Evolutionary conservation across 2,113 vertebrate species (phyloP).

Genomic region (Anolis sagrei): DNA sequence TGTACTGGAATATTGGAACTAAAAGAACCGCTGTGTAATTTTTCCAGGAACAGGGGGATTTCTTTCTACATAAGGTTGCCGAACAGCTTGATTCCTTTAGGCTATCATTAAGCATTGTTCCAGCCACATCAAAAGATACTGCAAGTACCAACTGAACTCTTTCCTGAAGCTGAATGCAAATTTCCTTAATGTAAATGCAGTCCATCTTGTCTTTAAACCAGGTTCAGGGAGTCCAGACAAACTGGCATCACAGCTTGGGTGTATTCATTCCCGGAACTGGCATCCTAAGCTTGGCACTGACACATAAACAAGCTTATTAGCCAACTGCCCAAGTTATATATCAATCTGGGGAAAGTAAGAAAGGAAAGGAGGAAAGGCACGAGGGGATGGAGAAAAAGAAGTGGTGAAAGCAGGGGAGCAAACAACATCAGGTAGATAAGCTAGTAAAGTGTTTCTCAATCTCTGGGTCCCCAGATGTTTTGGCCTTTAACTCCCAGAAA

Average conservation of each 20-base stretch:
- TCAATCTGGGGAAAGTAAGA: background rate
- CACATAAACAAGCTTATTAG: background rate
- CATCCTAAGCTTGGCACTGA: background rate
- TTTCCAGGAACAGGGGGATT: conserved; percentile 10
- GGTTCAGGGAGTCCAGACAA: background rate
- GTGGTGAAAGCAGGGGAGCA: too few species aligned
- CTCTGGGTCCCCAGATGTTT: too few species aligned
- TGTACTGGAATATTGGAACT: conserved; percentile 1
- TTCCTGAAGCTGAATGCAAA: conserved; percentile 5
- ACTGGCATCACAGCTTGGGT: background rate
- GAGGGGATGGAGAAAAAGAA: too few species aligned
- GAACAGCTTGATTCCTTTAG: background rate
- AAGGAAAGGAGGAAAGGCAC: background rate
- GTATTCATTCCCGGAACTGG: background rate
- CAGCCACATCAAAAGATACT: background rate
- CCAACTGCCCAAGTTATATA: background rate
- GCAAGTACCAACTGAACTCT: background rate
- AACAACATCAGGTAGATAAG: too few species aligned
- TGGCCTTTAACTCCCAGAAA: too few species aligned
- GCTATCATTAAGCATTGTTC: background rate
- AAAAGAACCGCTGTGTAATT: background rate
- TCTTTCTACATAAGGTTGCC: conserved; percentile 7
- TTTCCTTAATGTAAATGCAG: background rate
- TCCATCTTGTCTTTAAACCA: background rate
- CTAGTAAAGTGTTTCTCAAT: too few species aligned